These are phyloP conservation scores for Eumaeus atala DNA, from an alignment of 1,140 invertebrate species.

Conservation along the genomic window DNA sequence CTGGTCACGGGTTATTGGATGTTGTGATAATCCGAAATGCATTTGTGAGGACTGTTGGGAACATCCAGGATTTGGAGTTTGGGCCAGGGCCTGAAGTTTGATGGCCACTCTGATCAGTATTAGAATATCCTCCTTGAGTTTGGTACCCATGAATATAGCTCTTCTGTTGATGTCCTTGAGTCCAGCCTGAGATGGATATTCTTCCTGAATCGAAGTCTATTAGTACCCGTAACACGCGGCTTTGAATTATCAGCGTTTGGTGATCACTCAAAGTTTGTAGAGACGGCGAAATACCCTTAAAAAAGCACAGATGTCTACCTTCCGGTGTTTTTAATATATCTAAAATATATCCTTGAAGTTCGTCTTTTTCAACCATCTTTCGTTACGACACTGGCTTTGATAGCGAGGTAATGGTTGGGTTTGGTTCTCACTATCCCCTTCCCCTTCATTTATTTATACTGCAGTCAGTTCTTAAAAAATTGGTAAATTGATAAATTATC, in stretches of 20 bases:
- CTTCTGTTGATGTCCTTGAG: no score
- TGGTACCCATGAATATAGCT: no score
- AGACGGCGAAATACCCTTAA: slow-evolving; percentile 8
- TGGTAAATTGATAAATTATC: slow-evolving; percentile 33
- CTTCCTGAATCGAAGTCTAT: no score
- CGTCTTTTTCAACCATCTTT: slow-evolving; percentile 4
- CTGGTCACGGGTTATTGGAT: no score
- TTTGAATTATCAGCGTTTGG: slow-evolving; percentile 16
- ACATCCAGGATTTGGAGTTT: no score
- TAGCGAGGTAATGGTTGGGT: slow-evolving; percentile 3
- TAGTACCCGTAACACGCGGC: slow-evolving; percentile 15
- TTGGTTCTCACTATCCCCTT: not conserved
- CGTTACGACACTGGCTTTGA: slow-evolving; percentile 3
- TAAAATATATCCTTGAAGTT: slow-evolving; percentile 8
- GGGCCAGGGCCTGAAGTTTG: no score
- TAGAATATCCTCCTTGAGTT: no score
- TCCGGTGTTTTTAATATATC: slow-evolving; percentile 1
- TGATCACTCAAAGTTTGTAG: slow-evolving; percentile 10
- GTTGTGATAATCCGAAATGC: no score
- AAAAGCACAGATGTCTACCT: slow-evolving; percentile 9
- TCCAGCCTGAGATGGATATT: no score
- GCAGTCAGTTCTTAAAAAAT: slow-evolving; percentile 1
- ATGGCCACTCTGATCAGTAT: no score
- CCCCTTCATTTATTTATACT: slow-evolving; percentile 2
- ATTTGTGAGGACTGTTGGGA: no score